A percentile compares a stretch with the other conserved stretches of the same genome.
These are phyloP conservation scores for Odontomyia ornata DNA, from an alignment of 2,888 invertebrate species.

Conservation along the genomic window DNA sequence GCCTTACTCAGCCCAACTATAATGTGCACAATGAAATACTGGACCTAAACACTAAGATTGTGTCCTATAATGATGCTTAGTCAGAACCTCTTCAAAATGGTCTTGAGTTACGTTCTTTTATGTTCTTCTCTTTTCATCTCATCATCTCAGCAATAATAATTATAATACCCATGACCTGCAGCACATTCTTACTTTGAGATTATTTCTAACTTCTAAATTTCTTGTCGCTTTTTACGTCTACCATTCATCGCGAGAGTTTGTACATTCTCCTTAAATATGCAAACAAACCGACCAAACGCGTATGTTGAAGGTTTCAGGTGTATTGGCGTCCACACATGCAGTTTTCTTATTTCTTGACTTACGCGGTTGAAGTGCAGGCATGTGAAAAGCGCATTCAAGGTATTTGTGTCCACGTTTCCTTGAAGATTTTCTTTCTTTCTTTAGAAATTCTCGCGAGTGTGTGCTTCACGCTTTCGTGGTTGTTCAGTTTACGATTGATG, in stretches of 20 bases:
- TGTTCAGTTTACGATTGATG: constrained; percentile 11
- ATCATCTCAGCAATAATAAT: constrained; percentile 3
- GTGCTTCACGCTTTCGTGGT: constrained; percentile 13
- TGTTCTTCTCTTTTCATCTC: too few relatives aligned
- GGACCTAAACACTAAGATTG: constrained; percentile 10
- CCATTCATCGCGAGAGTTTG: background rate
- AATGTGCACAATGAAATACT: constrained; percentile 6
- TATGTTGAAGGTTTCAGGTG: background rate
- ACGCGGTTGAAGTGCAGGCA: background rate
- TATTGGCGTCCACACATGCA: background rate
- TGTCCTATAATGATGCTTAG: constrained; percentile 32
- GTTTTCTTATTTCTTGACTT: constrained; percentile 5
- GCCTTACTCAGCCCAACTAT: background rate
- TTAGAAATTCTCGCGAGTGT: background rate
- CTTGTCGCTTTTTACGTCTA: constrained; percentile 1
- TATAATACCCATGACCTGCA: constrained; percentile 38
- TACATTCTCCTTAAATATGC: background rate
- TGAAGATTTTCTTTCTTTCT: background rate
- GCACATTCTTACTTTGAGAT: background rate
- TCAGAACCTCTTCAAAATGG: constrained; percentile 13
- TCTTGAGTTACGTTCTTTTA: constrained; percentile 15
- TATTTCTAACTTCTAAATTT: constrained; percentile 10
- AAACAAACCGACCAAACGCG: background rate
- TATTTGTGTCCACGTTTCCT: constrained; percentile 1
- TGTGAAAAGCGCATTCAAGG: background rate